phyloP scores from a whole-genome alignment of 2,113 vertebrate species.

The rat (Rattus norvegicus) region GRCr8 NC_086032.1:38014001-38014500 shows the following conservation, averaged over 20 bases:
- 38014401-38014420: background rate
- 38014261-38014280: background rate
- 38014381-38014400: background rate
- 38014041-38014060: background rate
- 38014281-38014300: background rate
- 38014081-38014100: background rate
- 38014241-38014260: background rate
- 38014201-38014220: background rate
- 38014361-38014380: background rate
- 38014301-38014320: background rate
- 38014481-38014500: background rate
- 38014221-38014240: background rate
- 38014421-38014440: background rate
- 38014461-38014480: background rate
- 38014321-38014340: background rate
- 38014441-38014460: background rate
- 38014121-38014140: background rate
- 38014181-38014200: background rate
- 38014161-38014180: background rate
- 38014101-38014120: background rate
- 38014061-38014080: background rate
- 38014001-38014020: background rate
- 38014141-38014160: background rate
- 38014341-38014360: background rate
- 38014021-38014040: no score